Percentiles rank a stretch among this genome's conserved stretches.
Evolutionary conservation across 2,888 invertebrate species (phyloP).

Genomic region (Caenorhabditis doughertyi): DNA sequence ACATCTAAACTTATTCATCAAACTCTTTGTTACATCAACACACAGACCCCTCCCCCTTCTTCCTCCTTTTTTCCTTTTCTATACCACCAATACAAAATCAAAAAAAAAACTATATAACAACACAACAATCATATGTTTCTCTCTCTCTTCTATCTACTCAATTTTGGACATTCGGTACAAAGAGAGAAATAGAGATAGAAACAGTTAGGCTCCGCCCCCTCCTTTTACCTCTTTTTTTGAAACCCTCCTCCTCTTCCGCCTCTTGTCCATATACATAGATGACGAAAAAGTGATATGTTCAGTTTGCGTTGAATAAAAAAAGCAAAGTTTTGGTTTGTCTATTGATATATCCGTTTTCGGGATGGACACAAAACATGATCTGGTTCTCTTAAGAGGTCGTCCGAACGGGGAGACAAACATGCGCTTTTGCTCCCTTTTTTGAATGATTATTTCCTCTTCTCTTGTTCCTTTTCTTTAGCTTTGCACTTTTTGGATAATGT

Average conservation of each 20-base stretch:
- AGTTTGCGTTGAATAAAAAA: no score
- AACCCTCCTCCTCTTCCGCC: neutral
- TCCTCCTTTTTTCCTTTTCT: neutral
- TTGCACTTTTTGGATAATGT: neutral
- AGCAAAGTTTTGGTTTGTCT: neutral
- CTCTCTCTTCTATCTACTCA: neutral
- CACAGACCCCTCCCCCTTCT: neutral
- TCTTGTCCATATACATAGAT: neutral
- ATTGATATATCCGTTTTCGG: constrained; percentile 18
- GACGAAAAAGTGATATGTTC: neutral
- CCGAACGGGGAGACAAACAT: constrained; percentile 8
- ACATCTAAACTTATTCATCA: constrained; percentile 9
- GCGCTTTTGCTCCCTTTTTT: constrained; percentile 27
- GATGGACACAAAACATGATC: constrained; percentile 17
- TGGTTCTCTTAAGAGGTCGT: constrained; percentile 23
- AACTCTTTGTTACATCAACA: constrained; percentile 5
- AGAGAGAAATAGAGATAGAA: constrained; percentile 1
- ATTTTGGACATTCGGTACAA: no score
- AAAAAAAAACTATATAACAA: constrained; percentile 8
- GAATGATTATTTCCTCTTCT: neutral
- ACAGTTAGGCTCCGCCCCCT: constrained; percentile 8
- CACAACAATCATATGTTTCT: constrained; percentile 40
- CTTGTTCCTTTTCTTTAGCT: neutral
- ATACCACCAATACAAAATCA: neutral
- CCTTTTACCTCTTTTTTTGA: neutral